Conservation (phyloP, 2,797 vertebrate genomes). For the Gorsachius magnificus region DNA sequence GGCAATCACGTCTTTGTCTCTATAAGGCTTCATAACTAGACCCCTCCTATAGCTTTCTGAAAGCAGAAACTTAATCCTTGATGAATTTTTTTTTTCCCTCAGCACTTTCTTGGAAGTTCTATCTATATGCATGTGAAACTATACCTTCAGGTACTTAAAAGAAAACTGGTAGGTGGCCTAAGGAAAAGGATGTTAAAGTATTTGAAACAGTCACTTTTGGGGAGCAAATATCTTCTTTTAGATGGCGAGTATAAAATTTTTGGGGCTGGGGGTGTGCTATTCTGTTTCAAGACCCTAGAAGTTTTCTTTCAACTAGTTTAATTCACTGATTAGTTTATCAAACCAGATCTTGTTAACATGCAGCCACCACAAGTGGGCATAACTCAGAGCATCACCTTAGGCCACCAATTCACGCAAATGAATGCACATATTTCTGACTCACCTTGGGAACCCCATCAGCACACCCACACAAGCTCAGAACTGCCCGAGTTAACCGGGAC, state of each 20-base stretch:
- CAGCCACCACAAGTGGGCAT: background rate
- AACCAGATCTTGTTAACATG: background rate
- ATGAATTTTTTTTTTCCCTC: background rate
- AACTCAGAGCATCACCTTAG: background rate
- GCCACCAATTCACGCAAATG: rapidly evolving
- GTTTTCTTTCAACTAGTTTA: background rate
- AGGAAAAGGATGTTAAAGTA: background rate
- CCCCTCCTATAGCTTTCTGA: background rate
- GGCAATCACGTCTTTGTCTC: background rate
- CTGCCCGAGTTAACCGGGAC: rapidly evolving
- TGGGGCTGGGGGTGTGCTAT: rapidly evolving
- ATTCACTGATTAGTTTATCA: background rate
- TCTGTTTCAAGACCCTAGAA: too few species aligned
- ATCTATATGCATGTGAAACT: background rate
- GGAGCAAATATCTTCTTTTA: background rate
- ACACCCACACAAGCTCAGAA: background rate
- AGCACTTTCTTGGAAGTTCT: background rate
- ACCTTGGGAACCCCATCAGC: background rate
- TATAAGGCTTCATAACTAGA: background rate
- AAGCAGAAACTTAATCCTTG: background rate
- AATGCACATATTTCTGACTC: background rate
- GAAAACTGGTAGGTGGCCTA: background rate
- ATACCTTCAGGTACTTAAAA: background rate
- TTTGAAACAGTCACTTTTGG: background rate
- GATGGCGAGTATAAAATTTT: background rate